phyloP scores from a whole-genome alignment of 2,113 vertebrate genomes.

The Rhinolophus sinicus region DNA sequence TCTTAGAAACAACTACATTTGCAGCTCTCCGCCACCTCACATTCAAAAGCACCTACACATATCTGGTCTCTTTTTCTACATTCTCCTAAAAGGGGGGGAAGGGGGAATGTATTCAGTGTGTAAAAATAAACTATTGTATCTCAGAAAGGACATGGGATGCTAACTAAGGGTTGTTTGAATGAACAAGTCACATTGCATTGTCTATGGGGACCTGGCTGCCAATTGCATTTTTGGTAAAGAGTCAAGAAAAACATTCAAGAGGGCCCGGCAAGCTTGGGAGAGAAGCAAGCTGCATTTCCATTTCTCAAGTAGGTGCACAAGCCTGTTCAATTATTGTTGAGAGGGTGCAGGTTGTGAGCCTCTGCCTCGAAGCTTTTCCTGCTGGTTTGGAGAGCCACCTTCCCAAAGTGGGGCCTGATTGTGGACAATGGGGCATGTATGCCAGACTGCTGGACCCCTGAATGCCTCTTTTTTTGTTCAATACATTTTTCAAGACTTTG shows the following conservation, averaged over 20 bases:
- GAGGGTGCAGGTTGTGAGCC: conserved; percentile 73
- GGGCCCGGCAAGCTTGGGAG: conserved; percentile 72
- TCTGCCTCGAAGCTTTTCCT: conserved; percentile 77
- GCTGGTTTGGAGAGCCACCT: conserved; percentile 73
- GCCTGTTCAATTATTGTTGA: conserved; percentile 68
- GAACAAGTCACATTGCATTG: conserved; percentile 81
- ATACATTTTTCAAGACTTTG: conserved; percentile 76
- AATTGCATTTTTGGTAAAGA: conserved; percentile 83
- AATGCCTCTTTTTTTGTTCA: conserved; percentile 63
- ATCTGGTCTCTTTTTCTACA: conserved; percentile 63
- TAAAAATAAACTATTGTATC: conserved; percentile 86
- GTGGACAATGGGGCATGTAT: conserved; percentile 61
- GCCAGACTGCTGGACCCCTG: conserved; percentile 72
- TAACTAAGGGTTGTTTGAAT: conserved; percentile 84
- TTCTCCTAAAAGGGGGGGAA: conserved; percentile 6
- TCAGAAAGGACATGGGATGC: conserved; percentile 74
- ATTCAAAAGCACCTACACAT: conserved; percentile 46
- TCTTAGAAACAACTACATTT: conserved; percentile 20
- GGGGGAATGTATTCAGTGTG: background rate
- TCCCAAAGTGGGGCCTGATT: conserved; percentile 75
- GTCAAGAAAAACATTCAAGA: conserved; percentile 85
- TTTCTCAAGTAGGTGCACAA: conserved; percentile 80
- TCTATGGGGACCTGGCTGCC: conserved; percentile 80
- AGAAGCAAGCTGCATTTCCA: background rate
- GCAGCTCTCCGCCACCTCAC: background rate